Percentiles rank a stretch among this genome's conserved stretches.
Evolutionary conservation across 2,888 invertebrate genomes (phyloP).

Genomic region (Andrena fulva): DNA sequence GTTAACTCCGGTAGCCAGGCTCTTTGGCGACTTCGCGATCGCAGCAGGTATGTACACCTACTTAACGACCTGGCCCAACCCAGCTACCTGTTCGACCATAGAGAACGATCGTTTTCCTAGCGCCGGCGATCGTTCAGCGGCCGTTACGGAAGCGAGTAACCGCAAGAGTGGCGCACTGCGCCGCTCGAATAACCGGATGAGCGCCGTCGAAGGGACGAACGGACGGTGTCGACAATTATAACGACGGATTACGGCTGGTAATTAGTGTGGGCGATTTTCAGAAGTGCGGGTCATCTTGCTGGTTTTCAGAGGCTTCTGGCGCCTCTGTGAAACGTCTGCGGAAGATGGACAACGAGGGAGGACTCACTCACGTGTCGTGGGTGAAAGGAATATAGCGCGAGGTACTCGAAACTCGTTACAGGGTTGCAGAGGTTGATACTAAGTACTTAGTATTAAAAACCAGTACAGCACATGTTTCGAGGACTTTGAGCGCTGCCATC

Average conservation of each 20-base stretch:
- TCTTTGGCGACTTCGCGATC: constrained; percentile 73
- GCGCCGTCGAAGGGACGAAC: constrained; percentile 22
- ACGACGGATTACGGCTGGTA: background rate
- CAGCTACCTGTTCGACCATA: constrained; percentile 75
- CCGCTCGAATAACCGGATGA: constrained; percentile 30
- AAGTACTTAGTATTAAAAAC: too few species aligned
- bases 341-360: too few species aligned
- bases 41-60: constrained; percentile 74
- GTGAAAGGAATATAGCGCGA: too few species aligned
- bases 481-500: too few species aligned
- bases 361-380: too few species aligned
- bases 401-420: too few species aligned
- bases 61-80: constrained; percentile 73
- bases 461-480: too few species aligned
- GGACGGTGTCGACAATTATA: constrained; percentile 10
- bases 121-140: constrained; percentile 68
- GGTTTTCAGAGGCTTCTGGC: background rate
- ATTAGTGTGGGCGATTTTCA: background rate
- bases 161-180: constrained; percentile 41
- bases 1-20: constrained; percentile 74
- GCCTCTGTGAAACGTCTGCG: too few species aligned
- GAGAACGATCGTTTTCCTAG: constrained; percentile 75
- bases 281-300: background rate
- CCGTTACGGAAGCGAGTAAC: constrained; percentile 64
- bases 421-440: too few species aligned